Base-by-base conservation (phyloP, 2,888 invertebrate genomes). In the Lomographa bimaculata region DNA sequence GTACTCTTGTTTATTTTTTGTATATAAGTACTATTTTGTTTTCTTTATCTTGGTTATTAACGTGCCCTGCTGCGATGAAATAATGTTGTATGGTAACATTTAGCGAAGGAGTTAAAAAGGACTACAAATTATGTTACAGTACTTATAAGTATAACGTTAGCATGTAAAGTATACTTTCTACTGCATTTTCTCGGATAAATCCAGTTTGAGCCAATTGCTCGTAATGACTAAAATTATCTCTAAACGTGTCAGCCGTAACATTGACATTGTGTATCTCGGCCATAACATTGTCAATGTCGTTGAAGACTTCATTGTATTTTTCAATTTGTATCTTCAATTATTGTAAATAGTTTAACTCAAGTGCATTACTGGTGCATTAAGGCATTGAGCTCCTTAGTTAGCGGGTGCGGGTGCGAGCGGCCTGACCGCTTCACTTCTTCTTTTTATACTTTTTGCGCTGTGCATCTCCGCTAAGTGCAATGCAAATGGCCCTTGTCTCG, bases 401-500 rank as follows among this genome's bases (percentile, higher is more conserved):
- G 20, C 9, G 18, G 20, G 8, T 12, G 45, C 29, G 37, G 33
- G 29, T 60, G 67, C 65, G 57, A 58, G 58, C 60, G 44, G 50
- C 57, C 65, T 74, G 68, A 76, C 74, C 71, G 68, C 67, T 58
- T 63, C 49, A 60, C 52, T 69, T 69, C 59, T 71, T 76, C 66
- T 71, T 75, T 37, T 71, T 71, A 55, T 57, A 48, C 66, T 74
- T 77, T 71, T 71, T 75, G 59, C 64, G 64, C 60, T 60, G 64
- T 65, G 58, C 69, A 71, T 77, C 73, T 61, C 58, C 57, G 73
- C 74, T 80, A 78, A 82, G 79, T 82, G 79, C 78, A 76, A 80
- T 76, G 77, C 78, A 79, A 83, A 83, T 79, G 76, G 70, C 71
- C 71, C 72, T 72, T 73, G 70, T 79, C 77, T 81, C 74, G 72